phyloP scores from a whole-genome alignment of 2,888 invertebrate genomes.

The Tenodera sinensis region DNA sequence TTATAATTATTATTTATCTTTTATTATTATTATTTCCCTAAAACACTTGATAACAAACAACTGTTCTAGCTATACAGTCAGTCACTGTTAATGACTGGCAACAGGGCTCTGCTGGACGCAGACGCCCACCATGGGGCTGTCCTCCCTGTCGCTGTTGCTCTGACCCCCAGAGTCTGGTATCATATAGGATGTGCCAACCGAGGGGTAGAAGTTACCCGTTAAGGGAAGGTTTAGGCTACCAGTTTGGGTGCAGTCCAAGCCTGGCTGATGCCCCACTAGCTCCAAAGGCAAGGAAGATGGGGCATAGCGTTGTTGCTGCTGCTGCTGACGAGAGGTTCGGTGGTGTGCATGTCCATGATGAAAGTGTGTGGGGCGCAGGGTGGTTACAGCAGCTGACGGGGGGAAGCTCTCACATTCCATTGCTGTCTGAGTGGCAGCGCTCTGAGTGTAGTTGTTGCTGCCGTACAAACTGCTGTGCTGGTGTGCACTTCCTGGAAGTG shows the following conservation, averaged over 20 bases:
- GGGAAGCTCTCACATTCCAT: constrained; percentile 68
- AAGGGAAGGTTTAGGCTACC: constrained; percentile 46
- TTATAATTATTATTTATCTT: not conserved
- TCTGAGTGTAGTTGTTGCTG: constrained; percentile 20
- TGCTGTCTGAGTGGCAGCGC: constrained; percentile 20
- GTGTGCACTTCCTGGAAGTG: constrained; percentile 33
- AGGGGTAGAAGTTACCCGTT: constrained; percentile 23
- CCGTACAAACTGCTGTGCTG: constrained; percentile 37
- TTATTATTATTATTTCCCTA: constrained; percentile 3
- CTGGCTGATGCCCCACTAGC: constrained; percentile 37
- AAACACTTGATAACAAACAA: constrained; percentile 15
- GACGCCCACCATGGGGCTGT: constrained; percentile 82
- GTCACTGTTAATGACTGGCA: constrained; percentile 67
- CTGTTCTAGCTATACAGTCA: constrained; percentile 12
- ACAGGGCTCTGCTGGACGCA: constrained; percentile 91
- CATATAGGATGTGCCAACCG: constrained; percentile 11
- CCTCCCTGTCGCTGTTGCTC: constrained; percentile 54
- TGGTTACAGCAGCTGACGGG: constrained; percentile 47
- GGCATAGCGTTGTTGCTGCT: constrained; percentile 39
- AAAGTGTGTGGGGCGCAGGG: constrained; percentile 43
- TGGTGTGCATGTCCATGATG: constrained; percentile 29
- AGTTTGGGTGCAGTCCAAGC: constrained; percentile 45
- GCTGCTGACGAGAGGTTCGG: constrained; percentile 15
- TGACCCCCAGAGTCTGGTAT: constrained; percentile 35
- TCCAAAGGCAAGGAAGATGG: constrained; percentile 33